phyloP scores from a whole-genome alignment of 2,888 invertebrate species.

The Branchipolynoe longqiensis region DNA sequence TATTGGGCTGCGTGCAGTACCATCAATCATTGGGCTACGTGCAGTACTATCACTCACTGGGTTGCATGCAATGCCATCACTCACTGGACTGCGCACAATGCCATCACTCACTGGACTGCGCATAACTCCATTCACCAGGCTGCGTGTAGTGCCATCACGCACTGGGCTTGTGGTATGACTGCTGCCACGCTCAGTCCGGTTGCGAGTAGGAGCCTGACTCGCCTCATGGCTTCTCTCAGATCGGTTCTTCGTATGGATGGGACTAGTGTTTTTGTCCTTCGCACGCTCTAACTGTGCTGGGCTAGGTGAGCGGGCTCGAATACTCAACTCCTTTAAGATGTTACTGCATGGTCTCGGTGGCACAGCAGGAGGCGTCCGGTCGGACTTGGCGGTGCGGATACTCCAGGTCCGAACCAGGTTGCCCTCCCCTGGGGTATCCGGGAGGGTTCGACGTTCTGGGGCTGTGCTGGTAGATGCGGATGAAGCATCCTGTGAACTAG shows the following conservation, averaged over 20 bases:
- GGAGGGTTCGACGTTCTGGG: slow-evolving; percentile 10
- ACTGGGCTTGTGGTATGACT: too few species aligned
- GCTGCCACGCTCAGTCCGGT: slow-evolving; percentile 14
- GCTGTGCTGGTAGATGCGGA: background rate
- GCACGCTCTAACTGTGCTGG: background rate
- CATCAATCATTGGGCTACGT: too few species aligned
- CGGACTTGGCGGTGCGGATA: background rate
- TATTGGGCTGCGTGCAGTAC: too few species aligned
- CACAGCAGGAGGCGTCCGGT: slow-evolving; percentile 28
- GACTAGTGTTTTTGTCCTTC: background rate
- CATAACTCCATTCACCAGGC: background rate
- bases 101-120: slow-evolving; percentile 2
- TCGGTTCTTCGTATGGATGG: slow-evolving; percentile 8
- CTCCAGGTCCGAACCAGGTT: background rate
- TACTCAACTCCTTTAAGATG: slow-evolving; percentile 3
- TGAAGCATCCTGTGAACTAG: background rate
- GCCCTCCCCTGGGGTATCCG: slow-evolving; percentile 2
- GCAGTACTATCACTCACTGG: too few species aligned
- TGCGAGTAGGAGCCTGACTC: background rate
- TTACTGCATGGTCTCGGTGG: slow-evolving; percentile 18
- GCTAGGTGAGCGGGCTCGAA: slow-evolving; percentile 37
- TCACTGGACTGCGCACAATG: background rate
- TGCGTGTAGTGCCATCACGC: too few species aligned
- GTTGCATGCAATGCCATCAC: slow-evolving; percentile 13
- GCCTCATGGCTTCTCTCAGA: slow-evolving; percentile 47